Base-by-base conservation (phyloP, 2,113 vertebrate species). In the Oreochromis niloticus region DNA sequence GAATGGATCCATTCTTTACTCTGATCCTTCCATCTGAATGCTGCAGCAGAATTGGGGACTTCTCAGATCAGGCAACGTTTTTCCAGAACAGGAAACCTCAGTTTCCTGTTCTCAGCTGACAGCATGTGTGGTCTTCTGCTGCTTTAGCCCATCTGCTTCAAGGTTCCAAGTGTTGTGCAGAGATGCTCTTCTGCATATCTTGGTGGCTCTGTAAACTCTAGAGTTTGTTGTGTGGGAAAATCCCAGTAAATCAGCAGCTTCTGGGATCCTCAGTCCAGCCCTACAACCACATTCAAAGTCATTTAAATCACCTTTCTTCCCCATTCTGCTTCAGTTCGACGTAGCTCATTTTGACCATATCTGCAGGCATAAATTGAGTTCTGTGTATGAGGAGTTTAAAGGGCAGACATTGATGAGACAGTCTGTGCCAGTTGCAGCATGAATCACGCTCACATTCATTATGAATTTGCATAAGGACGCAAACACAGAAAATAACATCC, bases 21-120 rank as follows among this genome's bases (percentile, higher is more conserved):
- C 22, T 46, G 13, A 73, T 27, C 41, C 41, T 46, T 46, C 68
- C 22, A 73, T 46, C 22, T 27, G 68, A 73, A 3, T 46, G 8
- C 0, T 71, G 66, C 66, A 71, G 12, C 0, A 71, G n/a, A 71
- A 43, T 16, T 43, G 2, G 66, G 22, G 66, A 6, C 5, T 0
- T 46, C 22, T 73, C 39, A 46, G 68, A 46, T 13, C 39, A 46
- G 41, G 1, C 3, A 1, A 71, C 3, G 7, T 43, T 71, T 71
- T 71, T 71, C 63, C 63, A 32, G 27, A 27, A 27, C 27, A 27
- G 27, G 27, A 27, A 27, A 27, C 24, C 0, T 48, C 14, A 48
- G 6, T 75, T 75, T 75, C 41, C 24, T 75, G 68, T 48, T 48
- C 6, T 75, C 1, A 2, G 9, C 68, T 75, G n/a, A 71, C n/a